Evolutionary conservation across 2,888 invertebrate species (phyloP), one percentile per base, ranked within the genome.

Genomic region (Germaria angustata): DNA sequence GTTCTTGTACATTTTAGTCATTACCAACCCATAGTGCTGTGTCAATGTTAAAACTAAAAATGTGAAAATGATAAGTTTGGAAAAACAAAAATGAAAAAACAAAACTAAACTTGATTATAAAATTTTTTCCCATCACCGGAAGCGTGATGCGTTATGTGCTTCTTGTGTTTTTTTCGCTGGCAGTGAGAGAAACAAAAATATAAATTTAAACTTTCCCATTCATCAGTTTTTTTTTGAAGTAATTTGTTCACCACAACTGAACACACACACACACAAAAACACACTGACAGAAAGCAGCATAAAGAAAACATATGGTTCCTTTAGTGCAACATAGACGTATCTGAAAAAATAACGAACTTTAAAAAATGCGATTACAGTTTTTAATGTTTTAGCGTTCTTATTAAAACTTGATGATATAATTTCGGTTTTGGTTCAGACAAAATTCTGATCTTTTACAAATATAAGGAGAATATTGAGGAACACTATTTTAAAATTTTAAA

Each of bases 61-160:
- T 44, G 53, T 51, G 44, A 77, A 63, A 69, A 49, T 13, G 13
- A 41, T 17, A 72, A 72, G 17, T 55, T 20, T 22, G 3, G 44
- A 11, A 39, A 65, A 59, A 55, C 34, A 22, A 66, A 34, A 55
- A 46, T 49, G 22, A 36, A 73, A 65, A 20, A 55, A 22, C 15
- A 51, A 72, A 79, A 71, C 65, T 53, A 71, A 82, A 79, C 51
- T 79, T 59, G 79, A 79, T 75, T 82, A 82, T 53, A 76, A 79
- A 75, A 75, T 61, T 65, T 75, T 65, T 75, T 79, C 28, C 53
- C 65, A 76, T 79, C 75, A 66, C 71, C 82, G 79, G 79, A 82
- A 79, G 82, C 71, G 66, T 68, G 66, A 72, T 82, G 79, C 69
- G 79, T 82, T 71, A 55, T 75, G 36, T 69, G 69, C 65, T 75